A percentile compares a stretch with the other conserved stretches of the same genome.
Conservation (phyloP, 1,140 invertebrate genomes). For the Camponotus vicinus region DNA sequence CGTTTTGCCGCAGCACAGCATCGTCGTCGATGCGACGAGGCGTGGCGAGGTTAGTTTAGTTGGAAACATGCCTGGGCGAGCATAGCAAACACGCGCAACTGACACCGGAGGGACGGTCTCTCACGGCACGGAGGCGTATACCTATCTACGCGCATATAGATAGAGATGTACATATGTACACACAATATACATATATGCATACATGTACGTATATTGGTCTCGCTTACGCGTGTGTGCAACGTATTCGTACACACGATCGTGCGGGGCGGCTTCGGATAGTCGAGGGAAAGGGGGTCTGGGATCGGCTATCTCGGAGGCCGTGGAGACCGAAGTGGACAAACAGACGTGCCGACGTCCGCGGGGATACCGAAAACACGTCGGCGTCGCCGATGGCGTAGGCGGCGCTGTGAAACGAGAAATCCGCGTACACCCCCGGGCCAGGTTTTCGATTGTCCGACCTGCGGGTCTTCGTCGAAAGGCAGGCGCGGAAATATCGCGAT, state of each 20-base stretch:
- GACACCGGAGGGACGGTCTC: conserved; percentile 81
- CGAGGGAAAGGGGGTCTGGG: conserved; percentile 23
- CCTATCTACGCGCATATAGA: conserved; percentile 72
- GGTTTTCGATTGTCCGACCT: conserved; percentile 75
- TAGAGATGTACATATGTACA: conserved; percentile 56
- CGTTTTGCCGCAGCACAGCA: conserved; percentile 76
- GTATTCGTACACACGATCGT: not conserved
- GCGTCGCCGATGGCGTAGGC: conserved; percentile 65
- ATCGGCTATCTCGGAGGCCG: conserved; percentile 78
- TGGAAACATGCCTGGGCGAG: conserved; percentile 84
- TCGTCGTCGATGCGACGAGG: conserved; percentile 81
- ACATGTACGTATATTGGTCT: not conserved
- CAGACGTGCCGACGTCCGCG: conserved; percentile 81
- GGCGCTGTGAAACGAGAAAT: conserved; percentile 75
- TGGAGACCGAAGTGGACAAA: conserved; percentile 83
- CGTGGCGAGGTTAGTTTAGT: conserved; percentile 84
- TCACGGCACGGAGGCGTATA: conserved; percentile 77
- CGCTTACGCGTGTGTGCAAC: conserved; percentile 32
- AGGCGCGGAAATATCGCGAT: conserved; percentile 63
- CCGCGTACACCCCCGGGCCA: conserved; percentile 72
- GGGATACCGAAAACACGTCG: conserved; percentile 81
- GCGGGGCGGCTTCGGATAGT: not conserved
- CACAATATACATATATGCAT: conserved; percentile 31
- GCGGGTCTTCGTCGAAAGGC: conserved; percentile 67
- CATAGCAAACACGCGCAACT: conserved; percentile 84